Conservation (phyloP, 2,888 invertebrate genomes). For the Drosophila prolongata region DNA sequence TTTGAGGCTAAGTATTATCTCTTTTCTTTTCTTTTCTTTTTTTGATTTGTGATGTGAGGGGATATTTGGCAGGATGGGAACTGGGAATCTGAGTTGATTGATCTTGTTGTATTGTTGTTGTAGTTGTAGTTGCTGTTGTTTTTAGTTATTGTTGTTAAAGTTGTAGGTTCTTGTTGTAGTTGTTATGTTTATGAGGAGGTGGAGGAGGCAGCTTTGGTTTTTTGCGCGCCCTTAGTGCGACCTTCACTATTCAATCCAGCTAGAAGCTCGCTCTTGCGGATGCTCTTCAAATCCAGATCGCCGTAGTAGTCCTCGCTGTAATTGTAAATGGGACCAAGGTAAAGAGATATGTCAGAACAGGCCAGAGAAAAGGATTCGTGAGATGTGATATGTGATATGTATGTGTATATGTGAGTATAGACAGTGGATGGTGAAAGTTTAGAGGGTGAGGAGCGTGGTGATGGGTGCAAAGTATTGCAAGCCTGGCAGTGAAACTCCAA, state of each 20-base stretch:
- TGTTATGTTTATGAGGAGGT: constrained; percentile 80
- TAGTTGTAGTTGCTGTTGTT: constrained; percentile 34
- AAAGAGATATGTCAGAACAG: constrained; percentile 74
- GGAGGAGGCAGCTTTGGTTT: constrained; percentile 83
- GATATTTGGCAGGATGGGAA: constrained; percentile 46
- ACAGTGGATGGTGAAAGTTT: constrained; percentile 13
- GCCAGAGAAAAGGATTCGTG: constrained; percentile 80
- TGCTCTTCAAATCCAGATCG: constrained; percentile 96
- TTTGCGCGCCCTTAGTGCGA: constrained; percentile 85
- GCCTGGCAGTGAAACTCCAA: constrained; percentile 43
- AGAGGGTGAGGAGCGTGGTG: constrained; percentile 16
- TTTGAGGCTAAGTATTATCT: constrained; percentile 52
- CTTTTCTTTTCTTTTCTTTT: constrained; percentile 5
- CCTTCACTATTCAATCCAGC: constrained; percentile 87
- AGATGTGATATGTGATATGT: constrained; percentile 6
- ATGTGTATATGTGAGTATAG: constrained; percentile 16
- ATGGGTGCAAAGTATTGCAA: constrained; percentile 52
- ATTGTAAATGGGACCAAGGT: constrained; percentile 82
- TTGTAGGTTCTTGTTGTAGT: constrained; percentile 55
- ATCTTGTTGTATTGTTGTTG: constrained; percentile 62
- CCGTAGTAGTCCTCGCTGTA: constrained; percentile 98
- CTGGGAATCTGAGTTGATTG: constrained; percentile 61
- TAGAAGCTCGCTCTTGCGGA: constrained; percentile 96
- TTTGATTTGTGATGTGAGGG: constrained; percentile 52
- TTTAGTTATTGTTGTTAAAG: constrained; percentile 49